Evolutionary conservation across 2,888 invertebrate species (phyloP), one percentile per base, ranked within the genome.

Genomic region (Tinea pellionella): DNA sequence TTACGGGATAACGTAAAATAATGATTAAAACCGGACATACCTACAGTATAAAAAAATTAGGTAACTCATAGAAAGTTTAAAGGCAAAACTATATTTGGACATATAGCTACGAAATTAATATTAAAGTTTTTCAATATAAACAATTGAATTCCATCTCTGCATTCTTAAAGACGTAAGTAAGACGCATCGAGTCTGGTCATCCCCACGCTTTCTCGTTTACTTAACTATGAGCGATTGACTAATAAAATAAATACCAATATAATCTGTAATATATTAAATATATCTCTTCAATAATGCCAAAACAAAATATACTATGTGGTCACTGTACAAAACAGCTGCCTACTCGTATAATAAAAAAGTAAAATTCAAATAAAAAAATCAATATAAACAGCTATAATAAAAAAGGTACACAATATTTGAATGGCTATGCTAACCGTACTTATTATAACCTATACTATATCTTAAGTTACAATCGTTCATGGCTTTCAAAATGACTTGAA

Each of bases 401-500:
- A 77, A 73, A 76, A 83, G 80, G 78, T 84, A 86, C 82, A 85
- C 73, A 78, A 78, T 75, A 72, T 68, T 74, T 71, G 77, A 77
- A 71, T 78, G 69, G 77, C 72, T 79, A 78, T 72, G 65, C 77
- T 80, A 74, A 72, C 72, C 78, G 74, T 74, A 73, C 83, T 83
- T 85, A 84, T 73, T 72, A 72, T 73, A 76, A 70, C 29, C 60
- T 16, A 55, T n/a, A 42, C 30, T 60, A 55, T 19, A 55, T 69
- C 85, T 85, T 85, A 86, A 65, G 65, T 77, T 84, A 85, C 65
- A 64, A 75, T 78, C 76, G 78, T 79, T 81, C 75, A 83, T 85
- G 82, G 84, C 80, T 77, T 81, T 79, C 75, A 74, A 71, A 73
- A 79, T 82, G 85, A 84, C 80, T 84, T 75, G 76, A 71, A 67